Base-by-base conservation (phyloP, 2,888 invertebrate species). In the Coenonympha glycerion region DNA sequence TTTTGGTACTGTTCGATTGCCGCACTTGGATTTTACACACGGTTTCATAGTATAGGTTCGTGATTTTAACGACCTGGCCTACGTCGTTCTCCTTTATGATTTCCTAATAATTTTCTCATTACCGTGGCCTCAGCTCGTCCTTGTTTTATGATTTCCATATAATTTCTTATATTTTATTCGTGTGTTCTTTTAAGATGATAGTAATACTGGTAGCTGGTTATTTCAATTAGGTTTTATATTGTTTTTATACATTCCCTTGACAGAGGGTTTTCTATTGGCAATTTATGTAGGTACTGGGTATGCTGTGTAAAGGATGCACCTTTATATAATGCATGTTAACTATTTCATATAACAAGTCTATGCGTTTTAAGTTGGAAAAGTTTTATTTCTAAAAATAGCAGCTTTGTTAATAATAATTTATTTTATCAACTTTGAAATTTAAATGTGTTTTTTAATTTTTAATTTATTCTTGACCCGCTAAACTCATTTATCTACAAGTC, bases 101-200 rank as follows among this genome's bases (percentile, higher is more conserved):
- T 49, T 56, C 50, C 54, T 53, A 55, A 56, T 57, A 56, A 55
- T 49, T 55, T 59, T 55, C 57, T 42, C 46, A 44, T 52, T 51
- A 42, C 21, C 22, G 34, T 39, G 45, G 45, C 45, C 46, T 51
- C 46, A 44, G 52, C 37, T 48, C 44, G 50, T 44, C 47, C 34
- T 45, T 21, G 48, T 48, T 45, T 52, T 48, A 45, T 49, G 40
- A 48, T 45, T 31, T 40, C 34, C 19, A 50, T 34, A 52, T 52
- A 42, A 54, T 18, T 48, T 50, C 26, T 21, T 36, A 40, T 28
- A 50, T 40, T 54, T 54, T 54, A 54, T 54, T 42, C 48, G 47
- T 52, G 47, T 54, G 50, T 21, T 46, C 49, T 46, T 49, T 52
- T 21, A 50, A 16, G 37, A 45, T 47, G 44, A 34, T 51, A 24